Base-by-base conservation (phyloP, 2,797 vertebrate genomes). In the Onychomys arenicola region DNA sequence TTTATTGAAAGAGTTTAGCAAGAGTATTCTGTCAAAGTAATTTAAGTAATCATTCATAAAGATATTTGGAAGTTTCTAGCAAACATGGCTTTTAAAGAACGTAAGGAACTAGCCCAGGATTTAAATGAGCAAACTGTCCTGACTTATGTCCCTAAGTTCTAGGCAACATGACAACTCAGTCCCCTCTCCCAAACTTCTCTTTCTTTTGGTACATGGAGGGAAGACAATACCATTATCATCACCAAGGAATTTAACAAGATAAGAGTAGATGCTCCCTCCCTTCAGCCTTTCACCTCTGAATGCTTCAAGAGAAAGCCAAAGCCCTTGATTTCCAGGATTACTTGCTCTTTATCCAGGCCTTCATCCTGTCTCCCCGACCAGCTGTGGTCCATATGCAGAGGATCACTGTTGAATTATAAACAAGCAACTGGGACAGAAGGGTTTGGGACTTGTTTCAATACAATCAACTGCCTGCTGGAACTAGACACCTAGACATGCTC, bases 371-470 rank as follows among this genome's bases (percentile, higher is more conserved):
- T 16, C 4, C 59, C 77, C 40, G n/a, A 52, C 29, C 77, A 77
- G 27, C 1, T 73, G 59, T 34, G 13, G 55, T 17, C 71, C 78
- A 63, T 29, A 23, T 34, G 52, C 65, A 63, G 69, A 75, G 5
- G 61, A 6, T 93, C 82, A 55, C 29, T 43, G 23, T 61, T 9
- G 67, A 55, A 57, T 67, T 89, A 32, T 43, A 86, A 93, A 71
- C 63, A 96, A 92, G 75, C 61, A 82, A 27, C 17, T 12, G n/a
- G 52, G 69, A 43, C 3, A 25, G 57, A 65, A 61, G 0, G 6
- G 32, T 75, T 92, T 84, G 80, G 78, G 43, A 93, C 93, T 61
- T 88, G 94, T 94, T 89, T 85, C 10, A 32, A 55, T 90, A 81
- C 5, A 75, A 46, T 59, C 40, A 57, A 4, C 8, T 43, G 73